These are phyloP conservation scores for Bathynomus jamesi DNA, from an alignment of 1,140 invertebrate genomes.

Conservation along the genomic window DNA sequence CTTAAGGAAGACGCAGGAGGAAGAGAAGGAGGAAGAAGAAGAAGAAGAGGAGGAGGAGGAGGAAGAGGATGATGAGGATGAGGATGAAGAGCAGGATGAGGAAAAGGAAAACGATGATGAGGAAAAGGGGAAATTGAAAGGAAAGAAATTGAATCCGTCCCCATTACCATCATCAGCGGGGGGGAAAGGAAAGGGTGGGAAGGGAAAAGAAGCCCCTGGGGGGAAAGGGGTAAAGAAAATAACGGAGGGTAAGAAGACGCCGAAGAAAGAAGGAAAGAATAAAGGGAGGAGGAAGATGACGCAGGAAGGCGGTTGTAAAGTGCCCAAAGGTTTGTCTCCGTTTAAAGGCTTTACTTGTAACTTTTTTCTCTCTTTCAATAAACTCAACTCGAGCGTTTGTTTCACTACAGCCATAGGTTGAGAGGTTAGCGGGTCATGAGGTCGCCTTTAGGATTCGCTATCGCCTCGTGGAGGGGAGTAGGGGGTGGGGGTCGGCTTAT, in stretches of 20 bases:
- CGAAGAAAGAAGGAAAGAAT: slow-evolving; percentile 37
- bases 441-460: too few relatives aligned
- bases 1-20: not conserved
- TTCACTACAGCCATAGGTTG: too few relatives aligned
- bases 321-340: not conserved
- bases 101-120: slow-evolving; percentile 8
- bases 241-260: not conserved
- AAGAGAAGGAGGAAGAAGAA: not conserved
- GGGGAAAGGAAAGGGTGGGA: too few relatives aligned
- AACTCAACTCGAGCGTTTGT: too few relatives aligned
- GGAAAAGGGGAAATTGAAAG: not conserved
- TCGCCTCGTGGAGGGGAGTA: too few relatives aligned
- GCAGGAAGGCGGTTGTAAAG: too few relatives aligned
- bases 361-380: too few relatives aligned
- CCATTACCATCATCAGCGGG: not conserved
- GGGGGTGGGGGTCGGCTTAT: too few relatives aligned
- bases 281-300: slow-evolving; percentile 50
- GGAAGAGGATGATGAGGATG: too few relatives aligned
- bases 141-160: not conserved
- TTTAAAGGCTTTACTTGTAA: too few relatives aligned
- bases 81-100: not conserved
- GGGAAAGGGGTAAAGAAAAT: not conserved
- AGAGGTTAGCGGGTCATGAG: too few relatives aligned
- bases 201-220: too few relatives aligned
- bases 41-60: slow-evolving; percentile 6